Evolutionary conservation across 1,140 invertebrate genomes (phyloP).

Genomic region (Coptotermes formosanus): DNA sequence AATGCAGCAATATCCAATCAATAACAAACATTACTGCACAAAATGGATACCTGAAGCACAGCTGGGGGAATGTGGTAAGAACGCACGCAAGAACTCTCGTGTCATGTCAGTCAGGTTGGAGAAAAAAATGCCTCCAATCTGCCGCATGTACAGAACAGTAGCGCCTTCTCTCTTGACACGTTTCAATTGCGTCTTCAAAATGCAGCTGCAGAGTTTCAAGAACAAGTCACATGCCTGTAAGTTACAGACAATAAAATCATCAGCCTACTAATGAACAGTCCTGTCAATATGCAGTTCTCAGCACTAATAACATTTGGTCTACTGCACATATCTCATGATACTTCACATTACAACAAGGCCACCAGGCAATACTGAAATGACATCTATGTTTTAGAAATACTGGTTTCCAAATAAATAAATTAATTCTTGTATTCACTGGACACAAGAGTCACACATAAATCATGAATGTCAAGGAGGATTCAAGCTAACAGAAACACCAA

Average conservation of each 20-base stretch:
- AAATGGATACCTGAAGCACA: conserved; percentile 63
- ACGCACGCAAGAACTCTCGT: conserved; percentile 80
- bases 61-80: conserved; percentile 65
- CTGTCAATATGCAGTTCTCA: too few species aligned
- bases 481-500: too few species aligned
- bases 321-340: too few species aligned
- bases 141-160: conserved; percentile 78
- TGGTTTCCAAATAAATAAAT: too few species aligned
- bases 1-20: too few species aligned
- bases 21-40: too few species aligned
- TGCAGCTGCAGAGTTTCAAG: conserved; percentile 77
- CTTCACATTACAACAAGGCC: background rate
- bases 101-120: conserved; percentile 83
- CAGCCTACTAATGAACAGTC: too few species aligned
- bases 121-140: conserved; percentile 84
- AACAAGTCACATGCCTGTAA: conserved; percentile 79
- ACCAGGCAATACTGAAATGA: background rate
- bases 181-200: conserved; percentile 79
- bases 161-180: conserved; percentile 86
- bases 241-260: background rate
- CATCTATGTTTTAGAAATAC: too few species aligned
- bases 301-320: too few species aligned
- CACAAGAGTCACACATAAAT: too few species aligned
- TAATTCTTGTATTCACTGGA: too few species aligned
- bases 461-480: too few species aligned